A percentile compares a stretch with the other conserved stretches of the same genome.
phyloP scores from a whole-genome alignment of 2,113 vertebrate species.

The Cranoglanis bouderius region DNA sequence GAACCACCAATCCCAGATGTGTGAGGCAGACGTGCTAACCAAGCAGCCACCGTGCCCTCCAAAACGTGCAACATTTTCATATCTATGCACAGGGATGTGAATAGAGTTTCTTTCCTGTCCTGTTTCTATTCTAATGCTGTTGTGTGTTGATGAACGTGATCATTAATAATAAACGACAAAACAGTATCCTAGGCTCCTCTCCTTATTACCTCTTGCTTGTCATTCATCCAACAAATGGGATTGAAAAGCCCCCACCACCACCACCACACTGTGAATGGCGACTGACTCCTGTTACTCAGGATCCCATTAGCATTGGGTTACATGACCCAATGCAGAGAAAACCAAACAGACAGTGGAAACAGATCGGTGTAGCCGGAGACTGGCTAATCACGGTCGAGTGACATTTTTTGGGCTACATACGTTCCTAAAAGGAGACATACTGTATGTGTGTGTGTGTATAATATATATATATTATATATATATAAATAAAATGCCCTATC shows the following conservation, averaged over 20 bases:
- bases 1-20: too few species aligned
- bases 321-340: constrained; percentile 16
- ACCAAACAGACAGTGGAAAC: neutral
- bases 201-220: constrained; percentile 34
- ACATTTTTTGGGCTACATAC: neutral
- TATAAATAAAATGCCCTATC: too few species aligned
- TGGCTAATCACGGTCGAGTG: neutral
- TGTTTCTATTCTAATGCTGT: neutral
- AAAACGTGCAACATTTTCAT: neutral
- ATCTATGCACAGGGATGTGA: neutral
- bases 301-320: constrained; percentile 45
- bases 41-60: too few species aligned
- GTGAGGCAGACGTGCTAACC: too few species aligned
- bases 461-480: too few species aligned
- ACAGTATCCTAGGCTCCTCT: constrained; percentile 28
- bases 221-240: constrained; percentile 36
- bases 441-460: too few species aligned
- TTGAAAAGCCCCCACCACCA: constrained; percentile 19
- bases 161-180: constrained; percentile 49
- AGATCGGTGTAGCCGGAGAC: neutral
- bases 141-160: constrained; percentile 13
- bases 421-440: neutral
- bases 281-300: constrained; percentile 35
- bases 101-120: neutral
- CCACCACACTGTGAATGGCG: constrained; percentile 35